A percentile compares a stretch with the other conserved stretches of the same genome.
Evolutionary conservation across 23 tunicate species (phyloP).

Genomic region (Aplidium turbinatum): DNA sequence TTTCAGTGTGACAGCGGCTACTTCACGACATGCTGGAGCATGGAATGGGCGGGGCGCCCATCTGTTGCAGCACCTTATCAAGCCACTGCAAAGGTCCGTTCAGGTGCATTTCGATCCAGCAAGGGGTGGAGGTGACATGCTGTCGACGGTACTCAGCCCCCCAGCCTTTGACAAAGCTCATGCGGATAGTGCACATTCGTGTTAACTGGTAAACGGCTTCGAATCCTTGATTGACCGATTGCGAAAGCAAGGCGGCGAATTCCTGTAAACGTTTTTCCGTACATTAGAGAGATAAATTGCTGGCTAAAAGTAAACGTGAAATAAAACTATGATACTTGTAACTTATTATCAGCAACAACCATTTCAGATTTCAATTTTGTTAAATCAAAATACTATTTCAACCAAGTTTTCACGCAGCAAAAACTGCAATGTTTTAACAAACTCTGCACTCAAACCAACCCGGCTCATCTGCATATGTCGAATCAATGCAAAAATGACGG

Average conservation of each 20-base stretch:
- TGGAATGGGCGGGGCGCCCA: slow-evolving; percentile 94
- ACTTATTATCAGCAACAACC: too few species aligned
- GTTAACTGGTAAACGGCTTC: slow-evolving; percentile 91
- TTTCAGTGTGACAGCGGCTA: too few species aligned
- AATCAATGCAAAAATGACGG: too few species aligned
- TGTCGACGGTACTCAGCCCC: slow-evolving; percentile 98
- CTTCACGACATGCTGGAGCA: slow-evolving; percentile 88
- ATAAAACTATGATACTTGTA: too few species aligned
- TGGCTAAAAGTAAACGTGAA: too few species aligned
- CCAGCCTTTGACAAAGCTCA: slow-evolving; percentile 99
- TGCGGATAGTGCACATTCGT: slow-evolving; percentile 96
- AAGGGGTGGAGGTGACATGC: slow-evolving; percentile 96
- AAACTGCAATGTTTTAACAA: background rate
- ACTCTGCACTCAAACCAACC: background rate
- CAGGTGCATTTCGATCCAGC: slow-evolving; percentile 98
- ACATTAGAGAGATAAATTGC: too few species aligned
- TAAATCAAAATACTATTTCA: too few species aligned
- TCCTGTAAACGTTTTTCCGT: slow-evolving; percentile 73
- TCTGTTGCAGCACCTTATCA: slow-evolving; percentile 90
- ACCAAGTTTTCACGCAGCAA: background rate
- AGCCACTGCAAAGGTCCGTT: slow-evolving; percentile 99
- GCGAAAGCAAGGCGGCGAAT: slow-evolving; percentile 93
- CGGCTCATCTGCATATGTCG: too few species aligned
- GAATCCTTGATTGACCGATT: slow-evolving; percentile 94
- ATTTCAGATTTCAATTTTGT: too few species aligned